Conservation (phyloP, 2,113 vertebrate species). For the Pandion haliaetus region DNA sequence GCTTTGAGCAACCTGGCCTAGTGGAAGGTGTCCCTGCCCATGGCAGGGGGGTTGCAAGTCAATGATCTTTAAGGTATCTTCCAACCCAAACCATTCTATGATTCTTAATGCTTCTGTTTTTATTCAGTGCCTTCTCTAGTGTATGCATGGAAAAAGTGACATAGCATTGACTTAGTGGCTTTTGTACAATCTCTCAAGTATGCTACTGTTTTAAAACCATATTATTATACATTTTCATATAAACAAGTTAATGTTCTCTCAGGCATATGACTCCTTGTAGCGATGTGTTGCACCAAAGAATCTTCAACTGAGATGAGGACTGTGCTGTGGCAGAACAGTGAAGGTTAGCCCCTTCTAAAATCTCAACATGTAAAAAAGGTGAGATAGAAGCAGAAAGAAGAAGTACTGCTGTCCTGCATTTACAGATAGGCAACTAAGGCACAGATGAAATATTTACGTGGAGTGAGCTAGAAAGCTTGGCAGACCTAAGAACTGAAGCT, state of each 20-base stretch:
- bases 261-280: background rate
- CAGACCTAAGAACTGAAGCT: background rate
- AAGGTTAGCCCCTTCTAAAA: background rate
- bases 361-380: background rate
- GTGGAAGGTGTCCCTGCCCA: too few relatives aligned
- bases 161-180: background rate
- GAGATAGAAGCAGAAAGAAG: background rate
- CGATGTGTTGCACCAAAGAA: background rate
- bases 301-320: background rate
- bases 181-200: background rate
- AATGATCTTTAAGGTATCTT: too few relatives aligned
- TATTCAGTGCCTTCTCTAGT: background rate
- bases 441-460: background rate
- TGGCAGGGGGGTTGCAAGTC: too few relatives aligned
- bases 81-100: too few relatives aligned
- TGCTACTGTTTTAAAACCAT: background rate
- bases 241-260: background rate
- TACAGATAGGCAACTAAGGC: background rate
- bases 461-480: background rate
- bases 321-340: background rate
- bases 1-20: too few relatives aligned
- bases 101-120: background rate
- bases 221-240: background rate
- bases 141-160: background rate
- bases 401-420: background rate